Base-by-base conservation (phyloP, 2,113 vertebrate genomes). In the Xyrauchen texanus region DNA sequence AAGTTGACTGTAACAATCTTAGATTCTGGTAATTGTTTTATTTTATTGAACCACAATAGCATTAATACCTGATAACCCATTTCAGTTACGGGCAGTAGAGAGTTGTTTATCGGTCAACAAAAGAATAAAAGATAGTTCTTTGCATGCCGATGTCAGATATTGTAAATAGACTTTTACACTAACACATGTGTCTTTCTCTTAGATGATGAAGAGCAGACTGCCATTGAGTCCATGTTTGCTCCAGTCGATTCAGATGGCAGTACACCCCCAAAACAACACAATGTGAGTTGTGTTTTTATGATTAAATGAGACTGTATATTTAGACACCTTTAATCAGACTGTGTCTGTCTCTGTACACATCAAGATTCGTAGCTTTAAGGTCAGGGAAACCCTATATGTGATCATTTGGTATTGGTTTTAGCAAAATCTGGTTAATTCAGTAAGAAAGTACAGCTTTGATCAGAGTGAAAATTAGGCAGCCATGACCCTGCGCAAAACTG, bases 241-340 rank as follows among this genome's bases (percentile, higher is more conserved):
- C 67, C 67, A n/a, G 3, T 77, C 60, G 61, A 83, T 21, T 61
- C 51, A 11, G 72, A 83, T 6, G 77, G 78, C 8, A 15, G 3
- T 15, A 51, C 46, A n/a, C 34, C 52, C 44, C 55, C 68, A 55
- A 5, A 8, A 6, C 46, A 61, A 5, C 44, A 62, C 63, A 11
- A 4, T 34, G 82, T 83, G 45, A 71, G 73, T 21, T 44, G 1
- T 52, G 7, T 34, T 34, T 34, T 34, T 34, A 34, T 34, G 21
- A 34, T 34, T 1, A 34, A 34, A 34, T 34, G 1, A 34, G 21
- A 34, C 21, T 34, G 1, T 34, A 34, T 34, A 34, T 34, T 34
- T 34, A 34, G 21, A 34, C 3, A 34, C 21, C 21, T 1, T 34
- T 34, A 34, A 34, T 34, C 21, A 34, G 21, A 34, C 21, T 34